These are phyloP conservation scores for Pteria penguin DNA, from an alignment of 2,888 invertebrate genomes.

Conservation along the genomic window DNA sequence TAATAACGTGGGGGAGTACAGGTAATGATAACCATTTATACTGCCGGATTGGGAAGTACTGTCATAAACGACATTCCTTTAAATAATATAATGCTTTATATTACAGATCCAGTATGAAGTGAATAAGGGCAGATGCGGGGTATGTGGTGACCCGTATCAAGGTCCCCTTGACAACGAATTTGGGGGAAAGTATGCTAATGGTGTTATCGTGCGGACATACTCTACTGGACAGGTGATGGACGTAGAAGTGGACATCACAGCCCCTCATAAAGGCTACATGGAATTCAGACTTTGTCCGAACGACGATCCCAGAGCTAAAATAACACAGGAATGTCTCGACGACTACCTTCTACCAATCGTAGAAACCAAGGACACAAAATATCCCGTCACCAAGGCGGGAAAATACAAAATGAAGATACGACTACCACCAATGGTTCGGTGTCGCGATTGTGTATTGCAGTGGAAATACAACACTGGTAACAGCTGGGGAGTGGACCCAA, in stretches of 20 bases:
- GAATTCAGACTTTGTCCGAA: constrained; percentile 77
- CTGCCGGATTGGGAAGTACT: background rate
- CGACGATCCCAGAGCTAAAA: constrained; percentile 58
- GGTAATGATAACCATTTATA: no score
- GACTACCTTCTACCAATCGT: constrained; percentile 53
- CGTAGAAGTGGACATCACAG: constrained; percentile 75
- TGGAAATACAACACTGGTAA: constrained; percentile 75
- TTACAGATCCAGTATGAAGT: constrained; percentile 69
- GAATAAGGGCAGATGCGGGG: constrained; percentile 88
- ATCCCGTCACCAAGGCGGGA: constrained; percentile 50
- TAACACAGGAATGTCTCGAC: constrained; percentile 75
- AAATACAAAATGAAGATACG: constrained; percentile 56
- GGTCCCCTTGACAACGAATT: constrained; percentile 76
- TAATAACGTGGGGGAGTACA: background rate
- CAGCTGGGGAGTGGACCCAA: constrained; percentile 67
- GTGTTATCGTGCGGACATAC: constrained; percentile 76
- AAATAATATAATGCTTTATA: background rate
- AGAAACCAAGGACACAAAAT: constrained; percentile 51
- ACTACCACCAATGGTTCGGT: constrained; percentile 61
- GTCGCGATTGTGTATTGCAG: constrained; percentile 69
- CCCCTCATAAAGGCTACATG: constrained; percentile 78
- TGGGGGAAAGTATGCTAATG: constrained; percentile 77
- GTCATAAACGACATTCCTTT: background rate
- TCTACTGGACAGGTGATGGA: constrained; percentile 72
- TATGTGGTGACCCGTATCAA: constrained; percentile 91